Base-by-base conservation (phyloP, 2,888 invertebrate genomes). In the Glyphotaelius pellucidus region DNA sequence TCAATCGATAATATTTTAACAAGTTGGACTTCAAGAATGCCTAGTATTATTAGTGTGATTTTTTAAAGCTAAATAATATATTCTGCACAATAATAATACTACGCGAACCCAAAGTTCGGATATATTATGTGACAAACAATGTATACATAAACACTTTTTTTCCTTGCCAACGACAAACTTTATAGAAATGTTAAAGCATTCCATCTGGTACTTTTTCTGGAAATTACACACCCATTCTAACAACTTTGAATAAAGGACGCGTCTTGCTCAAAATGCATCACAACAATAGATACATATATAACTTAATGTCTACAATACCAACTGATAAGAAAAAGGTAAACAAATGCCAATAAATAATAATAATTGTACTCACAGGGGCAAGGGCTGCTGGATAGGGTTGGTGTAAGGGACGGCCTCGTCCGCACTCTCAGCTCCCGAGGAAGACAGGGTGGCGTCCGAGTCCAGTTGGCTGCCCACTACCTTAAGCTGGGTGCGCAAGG, bases 381-480 rank as follows among this genome's bases (percentile, higher is more conserved):
- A 96, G 93, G 97, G 97, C 94, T 97, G 97, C 94, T 98, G 98
- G 94, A 97, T 97, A 89, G 97, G 96, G 95, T 98, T 98, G 95
- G 97, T 98, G 95, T 98, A 98, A 92, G 96, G 95, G 94, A 98
- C 97, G 95, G 97, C 97, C 95, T 99, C 99, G 96, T 99, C 99
- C 95, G 98, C 98, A 94, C 98, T 99, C 95, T 99, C 99, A 67
- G 98, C 99, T 90, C 99, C 99, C 30, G 99, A 99, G 94, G 99
- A 99, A 93, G 98, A 98, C 30, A 98, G 98, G 1, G 99, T 99
- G 79, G 98, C 99, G 95, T 99, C 99, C 1, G 99, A 98, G 95
- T 99, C 99, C 93, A 98, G 96, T 94, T 97, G 97, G 92, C 96
- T 96, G 94, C 98, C 98, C 91, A 98, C 97, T 93, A 98, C 96